A percentile compares a stretch with the other conserved stretches of the same genome.
These are phyloP conservation scores for Pterois miles DNA, from an alignment of 2,797 vertebrate genomes.

Conservation along the genomic window DNA sequence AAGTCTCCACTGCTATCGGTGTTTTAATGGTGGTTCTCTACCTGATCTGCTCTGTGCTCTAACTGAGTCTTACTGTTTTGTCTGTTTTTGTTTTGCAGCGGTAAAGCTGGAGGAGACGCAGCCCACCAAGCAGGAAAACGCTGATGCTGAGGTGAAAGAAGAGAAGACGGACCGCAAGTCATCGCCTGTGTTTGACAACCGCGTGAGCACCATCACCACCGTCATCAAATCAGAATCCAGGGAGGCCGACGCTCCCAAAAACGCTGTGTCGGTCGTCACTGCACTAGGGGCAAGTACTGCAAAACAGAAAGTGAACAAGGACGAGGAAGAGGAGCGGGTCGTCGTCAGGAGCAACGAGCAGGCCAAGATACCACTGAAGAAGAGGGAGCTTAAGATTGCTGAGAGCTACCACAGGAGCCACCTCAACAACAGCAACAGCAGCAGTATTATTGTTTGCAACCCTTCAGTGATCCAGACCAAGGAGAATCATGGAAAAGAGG, in stretches of 20 bases:
- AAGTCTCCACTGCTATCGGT: not conserved
- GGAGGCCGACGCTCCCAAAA: slow-evolving; percentile 78
- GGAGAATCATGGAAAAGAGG: slow-evolving; percentile 81
- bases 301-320: slow-evolving; percentile 82
- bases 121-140: slow-evolving; percentile 63
- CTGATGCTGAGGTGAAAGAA: slow-evolving; percentile 46
- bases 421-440: slow-evolving; percentile 71
- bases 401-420: slow-evolving; percentile 86
- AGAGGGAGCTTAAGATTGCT: slow-evolving; percentile 93
- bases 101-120: slow-evolving; percentile 81
- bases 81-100: slow-evolving; percentile 32
- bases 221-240: slow-evolving; percentile 85
- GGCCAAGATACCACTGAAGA: slow-evolving; percentile 98
- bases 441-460: slow-evolving; percentile 89
- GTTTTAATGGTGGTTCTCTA: not conserved
- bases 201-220: slow-evolving; percentile 83
- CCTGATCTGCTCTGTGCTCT: not conserved
- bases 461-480: slow-evolving; percentile 90
- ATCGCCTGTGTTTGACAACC: slow-evolving; percentile 76
- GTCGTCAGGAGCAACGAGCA: slow-evolving; percentile 95
- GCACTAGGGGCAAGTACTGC: slow-evolving; percentile 43
- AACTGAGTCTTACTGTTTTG: not conserved
- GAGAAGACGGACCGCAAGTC: slow-evolving; percentile 27
- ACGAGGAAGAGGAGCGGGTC: slow-evolving; percentile 86
- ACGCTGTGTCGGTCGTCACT: slow-evolving; percentile 77